These are phyloP conservation scores for Brachypteracias leptosomus DNA, from an alignment of 2,113 vertebrate species.

Conservation along the genomic window DNA sequence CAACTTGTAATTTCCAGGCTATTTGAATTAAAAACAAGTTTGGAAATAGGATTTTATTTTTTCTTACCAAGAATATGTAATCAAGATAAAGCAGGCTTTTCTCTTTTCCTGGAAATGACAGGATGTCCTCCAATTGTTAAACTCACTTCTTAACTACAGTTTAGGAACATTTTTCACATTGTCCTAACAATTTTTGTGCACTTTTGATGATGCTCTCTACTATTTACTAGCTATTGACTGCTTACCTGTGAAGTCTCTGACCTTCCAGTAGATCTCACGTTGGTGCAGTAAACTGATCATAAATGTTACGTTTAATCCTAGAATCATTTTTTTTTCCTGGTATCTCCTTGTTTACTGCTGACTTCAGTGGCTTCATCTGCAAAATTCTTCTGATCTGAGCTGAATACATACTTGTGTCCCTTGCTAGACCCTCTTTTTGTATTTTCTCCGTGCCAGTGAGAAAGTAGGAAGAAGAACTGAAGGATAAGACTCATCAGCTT, in stretches of 20 bases:
- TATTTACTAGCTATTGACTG: not conserved
- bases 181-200: not conserved
- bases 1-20: not conserved
- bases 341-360: not conserved
- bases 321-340: not conserved
- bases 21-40: not conserved
- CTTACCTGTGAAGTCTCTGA: not conserved
- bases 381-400: not conserved
- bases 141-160: not conserved
- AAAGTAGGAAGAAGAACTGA: not conserved
- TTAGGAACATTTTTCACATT: not conserved
- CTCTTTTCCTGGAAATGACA: not conserved
- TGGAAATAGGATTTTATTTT: not conserved
- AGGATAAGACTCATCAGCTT: not conserved
- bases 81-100: not conserved
- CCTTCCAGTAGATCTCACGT: rapidly evolving
- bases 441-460: not conserved
- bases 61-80: not conserved
- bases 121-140: not conserved
- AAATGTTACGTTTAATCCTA: not conserved
- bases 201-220: not conserved
- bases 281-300: not conserved
- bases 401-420: not conserved
- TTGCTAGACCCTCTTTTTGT: not conserved
- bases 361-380: not conserved